Evolutionary conservation across 1,140 invertebrate genomes (phyloP).

Genomic region (Pissodes strobi): DNA sequence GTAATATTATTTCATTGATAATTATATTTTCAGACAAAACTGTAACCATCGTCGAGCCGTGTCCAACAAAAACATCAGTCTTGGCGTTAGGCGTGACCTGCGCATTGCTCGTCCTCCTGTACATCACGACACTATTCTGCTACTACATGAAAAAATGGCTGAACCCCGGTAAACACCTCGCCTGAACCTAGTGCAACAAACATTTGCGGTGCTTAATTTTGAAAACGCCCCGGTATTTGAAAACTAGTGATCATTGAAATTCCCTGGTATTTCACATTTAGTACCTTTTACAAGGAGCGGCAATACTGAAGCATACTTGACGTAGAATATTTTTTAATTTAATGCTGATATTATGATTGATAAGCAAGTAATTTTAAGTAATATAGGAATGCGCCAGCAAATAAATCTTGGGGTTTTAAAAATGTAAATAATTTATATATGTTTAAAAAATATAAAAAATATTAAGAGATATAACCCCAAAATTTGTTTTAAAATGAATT

Average conservation of each 20-base stretch:
- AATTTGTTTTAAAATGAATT: constrained; percentile 4
- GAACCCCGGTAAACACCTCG: constrained; percentile 73
- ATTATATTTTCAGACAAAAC: constrained; percentile 72
- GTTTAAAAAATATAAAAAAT: not conserved
- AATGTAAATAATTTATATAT: constrained; percentile 14
- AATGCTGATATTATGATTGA: not conserved
- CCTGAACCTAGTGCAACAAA: constrained; percentile 11
- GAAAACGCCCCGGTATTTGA: not conserved
- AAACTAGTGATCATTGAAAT: constrained; percentile 1
- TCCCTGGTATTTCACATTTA: not conserved
- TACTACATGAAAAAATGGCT: constrained; percentile 92
- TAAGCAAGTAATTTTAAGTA: too few relatives aligned
- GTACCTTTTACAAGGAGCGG: constrained; percentile 6
- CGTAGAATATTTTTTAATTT: not conserved
- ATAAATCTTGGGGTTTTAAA: constrained; percentile 14
- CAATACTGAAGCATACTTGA: not conserved
- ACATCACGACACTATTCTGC: constrained; percentile 85
- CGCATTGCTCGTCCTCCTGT: constrained; percentile 85
- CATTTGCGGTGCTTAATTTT: not conserved
- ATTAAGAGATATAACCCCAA: constrained; percentile 3
- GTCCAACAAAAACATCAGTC: constrained; percentile 88
- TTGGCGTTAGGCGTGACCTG: constrained; percentile 86
- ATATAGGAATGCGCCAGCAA: not conserved
- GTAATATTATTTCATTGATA: too few relatives aligned
- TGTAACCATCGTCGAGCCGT: constrained; percentile 83